Evolutionary conservation across 1,140 invertebrate genomes (phyloP), one percentile per base, ranked within the genome.

Genomic region (Lordiphosa collinella): DNA sequence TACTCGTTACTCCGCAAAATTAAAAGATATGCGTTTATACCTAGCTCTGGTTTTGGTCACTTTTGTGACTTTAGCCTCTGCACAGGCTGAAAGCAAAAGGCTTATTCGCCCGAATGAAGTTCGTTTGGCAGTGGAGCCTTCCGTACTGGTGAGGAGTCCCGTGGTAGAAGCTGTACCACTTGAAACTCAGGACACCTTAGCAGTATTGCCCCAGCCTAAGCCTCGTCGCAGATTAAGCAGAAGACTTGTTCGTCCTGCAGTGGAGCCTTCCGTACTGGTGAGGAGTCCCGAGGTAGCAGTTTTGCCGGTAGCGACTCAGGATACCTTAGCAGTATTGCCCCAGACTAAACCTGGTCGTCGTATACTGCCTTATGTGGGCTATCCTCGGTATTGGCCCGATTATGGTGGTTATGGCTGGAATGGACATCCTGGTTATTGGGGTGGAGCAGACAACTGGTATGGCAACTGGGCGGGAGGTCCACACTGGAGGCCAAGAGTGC

Each of bases 331-430:
- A 13, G 5, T 25, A 25, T 44, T 44, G 14, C 13, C 13, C 9
- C 14, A 8, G 11, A 25, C 22, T 6, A 25, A 25, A 6, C 22
- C 22, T 25, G n/a, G n/a, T n/a, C 5, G 55, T 11, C 46, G 38
- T 9, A 11, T 38, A 6, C 1, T 11, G n/a, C 59, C 58, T 29
- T 63, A 34, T 7, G 34, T 11, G 5, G 37, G 7, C 3, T 65
- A 55, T 43, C 50, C 63, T 0, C 8, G 62, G 29, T 67, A 58
- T 31, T 67, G 41, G 52, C 53, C 53, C 14, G 62, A 67, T 6
- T 66, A 65, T 22, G 62, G 37, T 44, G 57, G 59, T 49, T 63
- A 67, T 4, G 46, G 37, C 22, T 66, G 63, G 63, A 57, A 57
- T 14, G 34, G 35, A 10, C 38, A 8, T 34, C 59, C 61, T 2